phyloP scores from a whole-genome alignment of 2,888 invertebrate genomes.

The Nephrotoma guestfalica region DNA sequence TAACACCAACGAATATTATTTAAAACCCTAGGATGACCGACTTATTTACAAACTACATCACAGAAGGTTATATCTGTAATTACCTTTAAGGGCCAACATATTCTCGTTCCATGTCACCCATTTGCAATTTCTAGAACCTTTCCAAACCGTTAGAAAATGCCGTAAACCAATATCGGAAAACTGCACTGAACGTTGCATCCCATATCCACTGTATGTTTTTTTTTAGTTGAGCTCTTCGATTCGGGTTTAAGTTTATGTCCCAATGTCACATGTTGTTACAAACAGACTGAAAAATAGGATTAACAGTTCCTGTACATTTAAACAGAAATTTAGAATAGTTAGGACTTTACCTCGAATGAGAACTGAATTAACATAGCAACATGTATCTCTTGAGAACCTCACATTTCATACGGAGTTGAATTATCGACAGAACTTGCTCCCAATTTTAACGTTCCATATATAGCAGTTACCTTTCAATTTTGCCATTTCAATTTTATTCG shows the following conservation, averaged over 20 bases:
- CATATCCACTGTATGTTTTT: constrained; percentile 62
- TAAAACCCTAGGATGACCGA: no score
- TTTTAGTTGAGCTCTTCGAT: constrained; percentile 40
- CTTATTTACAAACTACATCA: constrained; percentile 35
- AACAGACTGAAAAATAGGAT: constrained; percentile 43
- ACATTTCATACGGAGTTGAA: constrained; percentile 61
- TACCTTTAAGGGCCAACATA: constrained; percentile 90
- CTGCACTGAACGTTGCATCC: constrained; percentile 94
- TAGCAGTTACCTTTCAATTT: constrained; percentile 91
- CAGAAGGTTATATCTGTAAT: constrained; percentile 84
- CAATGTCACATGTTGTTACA: constrained; percentile 88
- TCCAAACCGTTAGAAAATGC: constrained; percentile 91
- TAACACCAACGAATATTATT: no score
- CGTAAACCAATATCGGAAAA: constrained; percentile 87
- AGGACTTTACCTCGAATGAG: constrained; percentile 58
- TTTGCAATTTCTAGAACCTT: constrained; percentile 84
- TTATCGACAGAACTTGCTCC: constrained; percentile 47
- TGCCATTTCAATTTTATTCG: constrained; percentile 90
- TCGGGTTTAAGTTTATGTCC: constrained; percentile 60
- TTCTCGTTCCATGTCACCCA: constrained; percentile 71
- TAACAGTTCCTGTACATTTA: not conserved
- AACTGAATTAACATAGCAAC: constrained; percentile 86
- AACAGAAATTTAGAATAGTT: not conserved
- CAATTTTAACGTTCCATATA: constrained; percentile 64
- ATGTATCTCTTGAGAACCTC: constrained; percentile 77